Evolutionary conservation across 2,888 invertebrate species (phyloP), one percentile per base, ranked within the genome.

Genomic region (Himalopsyche tibetana): DNA sequence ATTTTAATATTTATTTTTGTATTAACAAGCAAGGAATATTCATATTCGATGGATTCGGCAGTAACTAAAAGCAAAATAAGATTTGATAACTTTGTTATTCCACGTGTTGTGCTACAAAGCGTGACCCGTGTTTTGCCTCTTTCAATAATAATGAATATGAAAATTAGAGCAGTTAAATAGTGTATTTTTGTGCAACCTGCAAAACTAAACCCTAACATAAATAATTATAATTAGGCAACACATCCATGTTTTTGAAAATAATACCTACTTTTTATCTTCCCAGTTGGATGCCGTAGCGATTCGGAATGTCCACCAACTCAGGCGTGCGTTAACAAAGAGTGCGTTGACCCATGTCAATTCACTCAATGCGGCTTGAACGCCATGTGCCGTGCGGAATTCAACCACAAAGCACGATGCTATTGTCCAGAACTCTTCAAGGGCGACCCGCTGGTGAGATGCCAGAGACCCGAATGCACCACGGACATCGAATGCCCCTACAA

Each of bases 211-310:
- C 28, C 28, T 28, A 2, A 28, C 28, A 28, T 28, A 28, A 28
- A 28, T 28, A 28, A 28, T 28, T 28, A 28, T 28, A 9, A 11
- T 45, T 45, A 2, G 9, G 11, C 9, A 6, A 6, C 9, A 45
- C 45, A 45, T 45, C 9, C 2, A 45, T 28, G 9, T 11, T 69
- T 9, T 80, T 80, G 6, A 15, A 15, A 80, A 80, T 80, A 42
- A 12, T 55, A 55, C 8, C 4, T 28, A 38, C 11, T n/a, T 51
- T 45, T 45, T 11, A 45, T 45, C 45, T 45, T 92, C 93, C 82
- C 91, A 95, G 96, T 97, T 89, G 97, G 98, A 89, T 98, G 98
- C 90, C 95, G 96, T 89, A 95, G 95, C 82, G 97, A 98, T 90
- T 95, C 95, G 84, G 97, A 98, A 89, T 98, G 98, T 91, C 95